Evolutionary conservation across 2,797 vertebrate genomes (phyloP), one percentile per base, ranked within the genome.

Genomic region (Xenops minutus): DNA sequence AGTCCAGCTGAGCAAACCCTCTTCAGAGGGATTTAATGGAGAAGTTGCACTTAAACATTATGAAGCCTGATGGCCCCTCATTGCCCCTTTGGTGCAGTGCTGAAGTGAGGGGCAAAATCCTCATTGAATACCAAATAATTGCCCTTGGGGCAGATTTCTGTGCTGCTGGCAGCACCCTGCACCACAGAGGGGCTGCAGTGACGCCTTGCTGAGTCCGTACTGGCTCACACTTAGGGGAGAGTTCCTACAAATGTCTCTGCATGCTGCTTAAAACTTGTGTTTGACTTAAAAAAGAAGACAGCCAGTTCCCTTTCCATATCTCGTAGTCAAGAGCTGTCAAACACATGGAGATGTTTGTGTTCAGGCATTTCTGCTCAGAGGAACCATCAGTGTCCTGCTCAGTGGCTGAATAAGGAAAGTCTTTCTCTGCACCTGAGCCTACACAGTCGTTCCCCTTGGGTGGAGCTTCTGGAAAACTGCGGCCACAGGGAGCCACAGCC

Each of bases 181-280:
- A 9, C 37, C 0, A 0, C 2, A 11, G 3, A 52, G 67, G 68
- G 74, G 63, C 30, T 30, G 24, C 3, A 41, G 48, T 0, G 0
- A 32, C 3, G 39, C n/a, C 52, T 39, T 0, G 0, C 29, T 24
- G 62, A 49, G 52, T 37, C 68, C 4, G 2, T 4, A 4, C 36
- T 37, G 68, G 34, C 41, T 81, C 11, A 5, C 2, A n/a, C 44
- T 39, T 30, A 11, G 17, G 5, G 54, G 46, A 81, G 49, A 49
- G 72, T 30, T 30, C 66, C 58, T 54, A 20, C 2, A 3, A 67
- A 41, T 24, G 4, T 43, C 83, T 83, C 66, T 93, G 39, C 61
- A 36, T 7, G 12, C 49, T 62, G 54, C 77, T 84, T 30, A 43
- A 78, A 92, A 54, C n/a, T 48, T 20, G 30, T 12, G 7, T 72